Percentiles rank a stretch among this genome's conserved stretches.
Evolutionary conservation across 2,113 vertebrate species (phyloP).

Genomic region (Acanthisitta chloris): DNA sequence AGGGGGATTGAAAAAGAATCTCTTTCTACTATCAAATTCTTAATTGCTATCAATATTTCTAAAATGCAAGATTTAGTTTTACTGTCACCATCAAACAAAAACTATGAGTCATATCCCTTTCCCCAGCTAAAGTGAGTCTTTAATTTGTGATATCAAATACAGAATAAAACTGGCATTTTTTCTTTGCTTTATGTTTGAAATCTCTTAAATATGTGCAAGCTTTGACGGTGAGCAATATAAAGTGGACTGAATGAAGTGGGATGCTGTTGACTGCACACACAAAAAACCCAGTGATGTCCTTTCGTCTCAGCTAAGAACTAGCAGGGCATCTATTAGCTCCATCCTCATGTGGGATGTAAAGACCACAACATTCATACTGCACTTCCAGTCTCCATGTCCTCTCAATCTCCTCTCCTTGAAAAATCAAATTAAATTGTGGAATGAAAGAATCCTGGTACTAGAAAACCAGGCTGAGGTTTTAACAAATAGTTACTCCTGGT

Average conservation of each 20-base stretch:
- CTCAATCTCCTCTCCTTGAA: neutral
- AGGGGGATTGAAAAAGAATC: neutral
- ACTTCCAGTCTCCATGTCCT: neutral
- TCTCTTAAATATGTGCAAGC: neutral
- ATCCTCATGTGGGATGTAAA: neutral
- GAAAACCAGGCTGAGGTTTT: neutral
- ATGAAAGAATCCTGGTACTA: neutral
- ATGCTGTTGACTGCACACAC: neutral
- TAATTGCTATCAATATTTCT: neutral
- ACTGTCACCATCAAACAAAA: neutral
- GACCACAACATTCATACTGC: neutral
- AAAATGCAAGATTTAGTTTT: neutral
- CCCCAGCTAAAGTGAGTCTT: neutral
- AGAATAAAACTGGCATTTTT: neutral
- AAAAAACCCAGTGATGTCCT: neutral
- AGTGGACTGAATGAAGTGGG: neutral
- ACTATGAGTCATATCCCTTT: neutral
- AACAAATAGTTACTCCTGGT: neutral
- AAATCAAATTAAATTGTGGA: neutral
- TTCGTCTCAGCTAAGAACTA: neutral
- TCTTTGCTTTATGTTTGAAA: neutral
- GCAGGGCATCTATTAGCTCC: neutral
- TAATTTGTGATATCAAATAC: neutral
- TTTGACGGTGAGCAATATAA: neutral
- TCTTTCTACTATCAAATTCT: neutral